phyloP scores from a whole-genome alignment of 2,888 invertebrate genomes.

The Nomada ferruginata region DNA sequence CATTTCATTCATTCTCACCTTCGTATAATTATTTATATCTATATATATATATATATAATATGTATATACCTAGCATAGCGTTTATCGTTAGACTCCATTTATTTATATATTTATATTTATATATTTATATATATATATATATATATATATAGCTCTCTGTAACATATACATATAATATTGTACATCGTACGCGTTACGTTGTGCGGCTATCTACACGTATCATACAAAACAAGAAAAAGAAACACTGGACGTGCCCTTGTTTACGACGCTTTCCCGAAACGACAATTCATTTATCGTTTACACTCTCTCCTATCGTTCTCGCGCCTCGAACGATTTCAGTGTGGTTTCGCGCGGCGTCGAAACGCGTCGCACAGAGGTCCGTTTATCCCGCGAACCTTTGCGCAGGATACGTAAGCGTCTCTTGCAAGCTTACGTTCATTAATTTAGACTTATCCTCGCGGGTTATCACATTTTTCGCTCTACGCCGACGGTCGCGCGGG shows the following conservation, averaged over 20 bases:
- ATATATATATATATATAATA: constrained; percentile 70
- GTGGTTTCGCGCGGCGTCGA: neutral
- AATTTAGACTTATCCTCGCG: constrained; percentile 75
- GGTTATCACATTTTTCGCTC: constrained; percentile 80
- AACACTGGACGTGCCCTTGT: constrained; percentile 73
- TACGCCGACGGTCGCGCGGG: constrained; percentile 52
- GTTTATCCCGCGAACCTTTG: constrained; percentile 14
- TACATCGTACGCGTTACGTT: constrained; percentile 80
- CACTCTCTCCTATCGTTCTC: neutral
- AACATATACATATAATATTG: constrained; percentile 79
- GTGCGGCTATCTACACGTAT: constrained; percentile 83
- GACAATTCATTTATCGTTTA: constrained; percentile 11
- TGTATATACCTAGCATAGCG: constrained; percentile 71
- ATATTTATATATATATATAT: constrained; percentile 64
- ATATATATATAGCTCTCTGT: constrained; percentile 77
- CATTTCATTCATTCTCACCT: constrained; percentile 20
- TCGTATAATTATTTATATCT: constrained; percentile 49
- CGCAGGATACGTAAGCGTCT: constrained; percentile 37
- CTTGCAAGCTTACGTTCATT: constrained; percentile 65
- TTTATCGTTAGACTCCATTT: constrained; percentile 77
- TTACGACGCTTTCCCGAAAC: constrained; percentile 59
- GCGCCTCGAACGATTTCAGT: neutral
- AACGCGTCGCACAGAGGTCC: neutral
- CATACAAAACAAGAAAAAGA: constrained; percentile 74
- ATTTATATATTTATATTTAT: constrained; percentile 68